Base-by-base conservation (phyloP, 1,140 invertebrate genomes). In the Orchestia grillus region DNA sequence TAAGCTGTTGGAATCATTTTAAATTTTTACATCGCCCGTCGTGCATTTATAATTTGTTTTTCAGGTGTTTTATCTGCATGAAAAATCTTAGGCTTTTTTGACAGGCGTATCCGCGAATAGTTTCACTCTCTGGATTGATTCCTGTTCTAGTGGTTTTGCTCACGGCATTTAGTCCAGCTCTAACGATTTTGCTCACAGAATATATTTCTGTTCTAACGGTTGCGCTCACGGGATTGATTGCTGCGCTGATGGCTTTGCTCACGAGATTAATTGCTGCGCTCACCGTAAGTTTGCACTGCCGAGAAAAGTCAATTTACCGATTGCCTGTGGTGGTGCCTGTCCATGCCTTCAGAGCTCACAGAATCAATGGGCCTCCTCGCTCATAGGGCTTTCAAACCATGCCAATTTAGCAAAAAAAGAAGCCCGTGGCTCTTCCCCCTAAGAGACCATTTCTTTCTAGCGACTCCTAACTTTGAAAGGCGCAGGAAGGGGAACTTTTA, bases 401-500 rank as follows among this genome's bases (percentile, higher is more conserved):
- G 44, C 44, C 92, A 94, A 40, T 94, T 94, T 45, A 77, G 62
- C 44, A 11, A 40, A 45, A 45, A 94, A 47, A 94, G 8, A 8
- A n/a, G n/a, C n/a, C 44, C 92, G 92, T 6, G 8, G 36, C 47
- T 94, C 44, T 45, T 94, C 47, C 92, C 92, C 92, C 40, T 44
- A 94, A 44, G 92, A 94, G 44, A 94, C 44, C 92, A 94, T 94
- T 94, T 94, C 43, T 94, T 94, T 47, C 44, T 36, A 94, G 44
- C 43, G 44, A 47, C 92, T 45, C 92, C 92, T 94, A 94, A 94
- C 92, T 94, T 94, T 94, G 43, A 44, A 47, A 45, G 47, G 92
- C 92, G 92, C 92, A 94, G 92, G 43, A 94, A 44, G 47, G 44
- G 43, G 92, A 94, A 94, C 92, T 94, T 94, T 44, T 45, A 94